Evolutionary conservation across 2,113 vertebrate genomes (phyloP).

Genomic region (Melierax canorus): DNA sequence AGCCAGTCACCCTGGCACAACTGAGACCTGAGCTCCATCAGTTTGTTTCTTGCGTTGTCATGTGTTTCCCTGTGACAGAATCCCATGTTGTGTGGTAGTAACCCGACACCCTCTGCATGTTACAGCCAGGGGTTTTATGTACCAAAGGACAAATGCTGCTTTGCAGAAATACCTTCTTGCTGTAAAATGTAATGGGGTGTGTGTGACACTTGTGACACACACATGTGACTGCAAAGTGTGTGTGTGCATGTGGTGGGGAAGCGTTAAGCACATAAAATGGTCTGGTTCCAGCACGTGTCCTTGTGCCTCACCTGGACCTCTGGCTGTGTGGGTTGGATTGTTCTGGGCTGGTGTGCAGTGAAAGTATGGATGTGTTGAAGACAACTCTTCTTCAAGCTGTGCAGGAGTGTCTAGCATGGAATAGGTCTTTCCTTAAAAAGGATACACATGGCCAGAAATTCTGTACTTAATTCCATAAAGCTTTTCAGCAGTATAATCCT

Average conservation of each 20-base stretch:
- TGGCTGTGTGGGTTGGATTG: neutral
- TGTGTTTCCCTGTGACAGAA: no score
- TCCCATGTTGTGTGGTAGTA: no score
- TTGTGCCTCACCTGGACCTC: no score
- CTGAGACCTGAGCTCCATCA: rapidly evolving
- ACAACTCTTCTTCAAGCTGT: rapidly evolving
- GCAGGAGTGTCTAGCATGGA: neutral
- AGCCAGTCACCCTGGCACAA: no score
- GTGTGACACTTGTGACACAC: rapidly evolving
- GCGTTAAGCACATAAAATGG: rapidly evolving
- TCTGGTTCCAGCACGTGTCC: no score
- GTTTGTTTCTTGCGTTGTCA: rapidly evolving
- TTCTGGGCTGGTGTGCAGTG: neutral
- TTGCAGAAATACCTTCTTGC: neutral
- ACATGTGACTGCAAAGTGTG: rapidly evolving
- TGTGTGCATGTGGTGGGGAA: neutral
- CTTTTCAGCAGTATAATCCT: neutral
- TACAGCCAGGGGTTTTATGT: neutral
- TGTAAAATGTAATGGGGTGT: neutral
- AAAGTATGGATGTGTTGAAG: rapidly evolving
- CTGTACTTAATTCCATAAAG: neutral
- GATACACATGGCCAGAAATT: rapidly evolving
- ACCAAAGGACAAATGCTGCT: rapidly evolving
- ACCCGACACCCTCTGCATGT: rapidly evolving
- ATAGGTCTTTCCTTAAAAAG: neutral